Percentiles rank a stretch among this genome's conserved stretches.
Conservation (phyloP, 2,113 vertebrate species). For the Perca fluviatilis region DNA sequence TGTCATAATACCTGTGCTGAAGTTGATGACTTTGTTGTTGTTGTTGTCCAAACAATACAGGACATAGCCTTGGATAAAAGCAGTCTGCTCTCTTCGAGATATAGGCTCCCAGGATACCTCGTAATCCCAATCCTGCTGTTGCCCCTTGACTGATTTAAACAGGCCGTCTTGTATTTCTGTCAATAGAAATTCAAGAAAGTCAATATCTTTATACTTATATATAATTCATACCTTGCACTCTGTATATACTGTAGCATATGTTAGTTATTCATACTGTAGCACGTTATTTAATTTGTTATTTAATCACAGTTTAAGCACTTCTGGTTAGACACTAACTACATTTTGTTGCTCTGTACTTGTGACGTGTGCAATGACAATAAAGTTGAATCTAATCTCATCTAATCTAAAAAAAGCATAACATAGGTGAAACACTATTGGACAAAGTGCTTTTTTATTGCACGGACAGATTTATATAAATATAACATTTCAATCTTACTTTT, state of each 20-base stretch:
- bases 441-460: neutral
- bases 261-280: too few relatives aligned
- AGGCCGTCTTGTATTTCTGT: slow-evolving; percentile 24
- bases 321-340: too few relatives aligned
- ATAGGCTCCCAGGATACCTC: slow-evolving; percentile 70
- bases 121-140: slow-evolving; percentile 13
- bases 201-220: too few relatives aligned
- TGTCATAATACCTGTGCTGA: slow-evolving; percentile 59
- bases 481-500: slow-evolving; percentile 52
- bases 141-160: slow-evolving; percentile 20
- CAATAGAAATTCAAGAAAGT: too few relatives aligned
- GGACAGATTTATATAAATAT: neutral
- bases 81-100: slow-evolving; percentile 39
- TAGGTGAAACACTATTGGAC: neutral
- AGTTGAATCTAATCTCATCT: too few relatives aligned
- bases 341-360: too few relatives aligned
- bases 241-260: too few relatives aligned
- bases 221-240: too few relatives aligned
- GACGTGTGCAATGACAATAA: too few relatives aligned
- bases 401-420: neutral
- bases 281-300: too few relatives aligned
- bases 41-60: slow-evolving; percentile 21
- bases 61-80: slow-evolving; percentile 72
- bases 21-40: neutral
- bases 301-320: too few relatives aligned